Percentiles rank a stretch among this genome's conserved stretches.
Conservation (phyloP, 2,888 invertebrate genomes). For the Tanytarsus gracilentus region DNA sequence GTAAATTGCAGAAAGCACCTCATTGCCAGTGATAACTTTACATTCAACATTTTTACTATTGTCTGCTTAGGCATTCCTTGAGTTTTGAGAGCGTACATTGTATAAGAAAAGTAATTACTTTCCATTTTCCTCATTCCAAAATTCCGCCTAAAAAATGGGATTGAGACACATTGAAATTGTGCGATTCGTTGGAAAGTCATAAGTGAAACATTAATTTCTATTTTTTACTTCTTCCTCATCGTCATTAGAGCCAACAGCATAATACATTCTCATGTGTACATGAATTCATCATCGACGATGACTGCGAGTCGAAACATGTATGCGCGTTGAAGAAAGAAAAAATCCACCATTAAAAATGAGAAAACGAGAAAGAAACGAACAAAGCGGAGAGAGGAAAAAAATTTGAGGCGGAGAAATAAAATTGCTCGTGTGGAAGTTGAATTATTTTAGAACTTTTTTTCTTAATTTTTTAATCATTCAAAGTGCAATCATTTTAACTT, state of each 20-base stretch:
- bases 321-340: constrained; percentile 8
- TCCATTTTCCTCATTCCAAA: background rate
- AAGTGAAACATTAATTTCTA: constrained; percentile 12
- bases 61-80: background rate
- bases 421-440: constrained; percentile 1
- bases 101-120: constrained; percentile 26
- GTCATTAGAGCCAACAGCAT: background rate
- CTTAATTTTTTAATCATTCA: background rate
- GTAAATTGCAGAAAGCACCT: no score
- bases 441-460: constrained; percentile 2
- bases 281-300: background rate
- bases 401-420: constrained; percentile 17
- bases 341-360: constrained; percentile 8
- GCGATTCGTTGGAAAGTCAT: constrained; percentile 5
- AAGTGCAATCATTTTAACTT: background rate
- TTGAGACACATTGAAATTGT: background rate
- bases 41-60: background rate
- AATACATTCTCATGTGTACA: background rate
- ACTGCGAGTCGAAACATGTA: background rate
- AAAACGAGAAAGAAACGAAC: constrained; percentile 2
- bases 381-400: constrained; percentile 5
- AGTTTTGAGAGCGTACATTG: background rate
- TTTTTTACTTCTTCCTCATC: background rate
- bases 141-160: background rate
- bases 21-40: constrained; percentile 5